A percentile compares a stretch with the other conserved stretches of the same genome.
phyloP scores from a whole-genome alignment of 2,797 vertebrate species.

The Paedocypris micromegethes region DNA sequence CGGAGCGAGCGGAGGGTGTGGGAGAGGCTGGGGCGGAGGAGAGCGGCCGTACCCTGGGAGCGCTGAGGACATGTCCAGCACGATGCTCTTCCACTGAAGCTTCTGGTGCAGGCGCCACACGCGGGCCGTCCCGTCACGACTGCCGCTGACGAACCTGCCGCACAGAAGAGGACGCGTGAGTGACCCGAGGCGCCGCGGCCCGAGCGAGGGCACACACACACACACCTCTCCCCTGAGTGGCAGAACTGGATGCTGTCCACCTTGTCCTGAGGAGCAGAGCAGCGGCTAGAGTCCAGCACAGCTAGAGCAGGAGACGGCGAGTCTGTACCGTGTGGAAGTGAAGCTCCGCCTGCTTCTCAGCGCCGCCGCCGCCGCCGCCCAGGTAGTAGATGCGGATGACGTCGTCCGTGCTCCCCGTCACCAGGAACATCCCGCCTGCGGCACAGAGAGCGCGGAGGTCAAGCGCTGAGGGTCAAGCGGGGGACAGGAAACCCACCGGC shows the following conservation, averaged over 20 bases:
- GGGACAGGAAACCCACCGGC: slow-evolving; percentile 73
- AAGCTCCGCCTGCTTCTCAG: slow-evolving; percentile 91
- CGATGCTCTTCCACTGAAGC: slow-evolving; percentile 84
- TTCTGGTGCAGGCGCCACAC: slow-evolving; percentile 88
- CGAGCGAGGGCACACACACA: not conserved
- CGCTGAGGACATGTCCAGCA: slow-evolving; percentile 86
- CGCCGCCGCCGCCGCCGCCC: slow-evolving; percentile 83
- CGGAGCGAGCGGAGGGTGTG: not conserved
- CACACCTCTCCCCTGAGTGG: slow-evolving; percentile 86
- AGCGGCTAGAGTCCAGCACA: not conserved
- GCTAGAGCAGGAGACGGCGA: not conserved
- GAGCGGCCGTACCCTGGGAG: slow-evolving; percentile 75
- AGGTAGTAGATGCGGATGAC: slow-evolving; percentile 96
- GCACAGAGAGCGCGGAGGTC: no score
- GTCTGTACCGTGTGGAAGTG: slow-evolving; percentile 87
- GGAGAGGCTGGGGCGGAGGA: no score
- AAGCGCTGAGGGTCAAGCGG: no score
- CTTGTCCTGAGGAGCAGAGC: slow-evolving; percentile 77
- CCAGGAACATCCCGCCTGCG: slow-evolving; percentile 94
- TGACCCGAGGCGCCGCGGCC: no score
- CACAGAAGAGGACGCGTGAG: not conserved
- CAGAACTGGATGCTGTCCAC: slow-evolving; percentile 98
- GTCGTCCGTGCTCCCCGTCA: slow-evolving; percentile 95
- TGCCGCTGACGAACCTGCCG: slow-evolving; percentile 92
- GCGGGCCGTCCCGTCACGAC: slow-evolving; percentile 90